Base-by-base conservation (phyloP, 37 sponge, comb jelly and placozoan species). In the Mnemiopsis leidyi region DNA sequence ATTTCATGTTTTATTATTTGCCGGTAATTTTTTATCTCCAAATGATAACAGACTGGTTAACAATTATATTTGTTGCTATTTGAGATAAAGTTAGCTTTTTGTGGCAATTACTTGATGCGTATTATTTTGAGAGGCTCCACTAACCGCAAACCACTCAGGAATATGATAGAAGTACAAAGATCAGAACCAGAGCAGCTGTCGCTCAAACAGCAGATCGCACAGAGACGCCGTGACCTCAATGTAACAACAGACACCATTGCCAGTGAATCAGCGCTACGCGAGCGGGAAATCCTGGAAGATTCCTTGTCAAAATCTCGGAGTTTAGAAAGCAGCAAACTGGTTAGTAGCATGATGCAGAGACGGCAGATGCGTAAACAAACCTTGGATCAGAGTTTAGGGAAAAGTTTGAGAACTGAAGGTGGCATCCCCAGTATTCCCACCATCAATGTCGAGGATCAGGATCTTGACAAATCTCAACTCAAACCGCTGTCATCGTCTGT, bases 171-270 rank as follows among this genome's bases (percentile, higher is more conserved):
- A 39, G 23, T 85, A 23, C 32, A 85, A 39, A 18, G 38, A 28
- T 39, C 90, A 85, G 61, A 85, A 40, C 36, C 36, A 36, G 13
- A 5, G 5, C 40, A 85, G 23, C n/a, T 85, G n/a, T 85, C 90
- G 28, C 90, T 85, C 90, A 38, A 40, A 39, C 38, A 40, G n/a
- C 90, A 85, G 48, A 3, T 85, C 0, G 24, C 36, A 0, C 90
- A 85, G 90, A 39, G 90, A 1, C 90, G 90, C 29, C 40, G 61
- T 0, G 90, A 85, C 61, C 35, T 85, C 38, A 85, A 85, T 37
- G 23, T 85, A 25, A 85, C 90, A 1, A 23, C 90, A 0, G 61
- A 85, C 40, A 85, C 90, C 7, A 33, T 37, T 39, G 36, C 36
- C 61, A 32, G 35, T 32, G 79, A 77, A 34, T 1, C 79, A 32